phyloP scores from a whole-genome alignment of 1,140 invertebrate species.

The Lordiphosa mommai region DNA sequence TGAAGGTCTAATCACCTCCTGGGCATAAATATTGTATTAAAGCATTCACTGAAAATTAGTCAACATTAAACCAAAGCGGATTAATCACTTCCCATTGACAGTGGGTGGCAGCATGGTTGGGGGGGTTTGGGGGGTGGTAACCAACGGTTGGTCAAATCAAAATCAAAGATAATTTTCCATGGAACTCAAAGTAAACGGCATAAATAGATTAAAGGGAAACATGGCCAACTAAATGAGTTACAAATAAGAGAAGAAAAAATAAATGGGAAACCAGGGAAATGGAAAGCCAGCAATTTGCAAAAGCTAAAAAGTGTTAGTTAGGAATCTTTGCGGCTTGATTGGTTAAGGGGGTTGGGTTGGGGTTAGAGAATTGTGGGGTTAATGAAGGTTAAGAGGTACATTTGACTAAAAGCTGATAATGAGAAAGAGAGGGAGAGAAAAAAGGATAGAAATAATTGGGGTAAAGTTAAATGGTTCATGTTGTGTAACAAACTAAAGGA shows the following conservation, averaged over 20 bases:
- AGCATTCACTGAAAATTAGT: slow-evolving; percentile 68
- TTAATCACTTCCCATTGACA: slow-evolving; percentile 75
- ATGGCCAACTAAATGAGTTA: slow-evolving; percentile 64
- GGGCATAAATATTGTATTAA: slow-evolving; percentile 72
- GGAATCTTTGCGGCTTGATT: slow-evolving; percentile 24
- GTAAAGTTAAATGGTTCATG: not conserved
- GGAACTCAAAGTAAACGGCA: slow-evolving; percentile 69
- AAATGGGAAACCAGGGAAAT: slow-evolving; percentile 1
- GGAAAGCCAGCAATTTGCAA: not conserved
- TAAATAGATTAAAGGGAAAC: slow-evolving; percentile 66
- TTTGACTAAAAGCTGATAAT: slow-evolving; percentile 1
- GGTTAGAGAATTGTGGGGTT: too few species aligned
- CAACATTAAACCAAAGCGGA: slow-evolving; percentile 60
- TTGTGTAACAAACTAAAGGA: not conserved
- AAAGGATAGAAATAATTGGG: not conserved
- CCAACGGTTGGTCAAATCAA: slow-evolving; percentile 46
- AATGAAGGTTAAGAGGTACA: not conserved
- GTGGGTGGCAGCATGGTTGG: slow-evolving; percentile 13
- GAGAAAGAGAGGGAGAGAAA: not conserved
- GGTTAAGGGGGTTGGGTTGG: too few species aligned
- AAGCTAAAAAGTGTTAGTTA: slow-evolving; percentile 27
- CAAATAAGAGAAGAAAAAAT: not conserved
- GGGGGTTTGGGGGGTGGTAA: not conserved
- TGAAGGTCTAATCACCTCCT: slow-evolving; percentile 44
- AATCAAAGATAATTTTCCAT: slow-evolving; percentile 73